These are phyloP conservation scores for Dermatophagoides farinae DNA, from an alignment of 1,140 invertebrate species.

Conservation along the genomic window DNA sequence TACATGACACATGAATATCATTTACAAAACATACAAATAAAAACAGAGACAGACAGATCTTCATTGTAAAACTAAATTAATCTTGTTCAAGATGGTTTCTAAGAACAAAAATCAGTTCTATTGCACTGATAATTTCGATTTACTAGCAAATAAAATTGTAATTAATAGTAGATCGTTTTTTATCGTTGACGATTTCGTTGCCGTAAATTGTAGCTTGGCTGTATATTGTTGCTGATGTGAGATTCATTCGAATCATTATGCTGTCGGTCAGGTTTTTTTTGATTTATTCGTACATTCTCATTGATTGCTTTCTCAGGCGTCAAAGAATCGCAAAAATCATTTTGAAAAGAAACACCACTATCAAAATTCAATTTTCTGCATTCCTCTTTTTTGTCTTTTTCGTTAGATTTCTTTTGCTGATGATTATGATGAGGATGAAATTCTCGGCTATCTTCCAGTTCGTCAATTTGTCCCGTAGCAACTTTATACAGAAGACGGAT, in stretches of 20 bases:
- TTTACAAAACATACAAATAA: neutral
- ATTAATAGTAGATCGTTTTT: no score
- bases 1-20: neutral
- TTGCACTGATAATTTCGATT: neutral
- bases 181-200: neutral
- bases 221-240: no score
- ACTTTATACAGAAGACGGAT: conserved; percentile 24
- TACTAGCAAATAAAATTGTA: neutral
- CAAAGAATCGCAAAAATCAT: neutral
- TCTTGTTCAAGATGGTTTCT: no score
- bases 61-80: no score
- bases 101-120: no score
- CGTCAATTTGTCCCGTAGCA: conserved; percentile 23
- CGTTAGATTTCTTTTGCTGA: conserved; percentile 17
- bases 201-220: neutral
- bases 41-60: no score
- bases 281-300: neutral
- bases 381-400: neutral
- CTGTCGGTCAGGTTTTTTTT: no score
- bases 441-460: conserved; percentile 25
- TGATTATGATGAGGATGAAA: neutral
- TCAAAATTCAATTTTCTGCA: neutral
- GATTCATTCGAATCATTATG: no score
- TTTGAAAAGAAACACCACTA: neutral
- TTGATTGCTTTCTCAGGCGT: neutral